Evolutionary conservation across 2,888 invertebrate genomes (phyloP), one percentile per base, ranked within the genome.

Genomic region (Pristionchus maxplancki): DNA sequence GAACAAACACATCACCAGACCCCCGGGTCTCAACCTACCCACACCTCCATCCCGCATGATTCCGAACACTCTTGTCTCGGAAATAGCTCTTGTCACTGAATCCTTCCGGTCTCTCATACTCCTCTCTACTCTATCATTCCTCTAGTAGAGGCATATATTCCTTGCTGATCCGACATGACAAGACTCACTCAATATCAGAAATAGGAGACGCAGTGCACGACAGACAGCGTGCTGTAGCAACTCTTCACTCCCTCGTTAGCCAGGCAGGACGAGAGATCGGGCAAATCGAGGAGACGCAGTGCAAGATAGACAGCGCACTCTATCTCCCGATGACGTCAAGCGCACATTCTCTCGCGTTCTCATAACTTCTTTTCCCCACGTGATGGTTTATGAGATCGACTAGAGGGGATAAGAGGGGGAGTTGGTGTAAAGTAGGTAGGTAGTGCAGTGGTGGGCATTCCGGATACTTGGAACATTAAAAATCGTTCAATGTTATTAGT

Each of bases 361-460:
- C 78, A 78, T 78, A 78, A 78, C 78, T 78, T 44, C 78, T 48
- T 40, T 11, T 24, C 78, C 78, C 48, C 78, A 48, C 78, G 78
- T 78, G 78, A 78, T 78, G 78, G 64, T 28, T 44, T n/a, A n/a
- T n/a, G 44, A 67, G 24, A 71, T 71, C 34, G 71, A 71, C 71
- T 40, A 13, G 15, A 37, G 71, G 64, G 37, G 71, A 71, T 37
- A 1, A 40, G 78, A 78, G 78, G 78, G n/a, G 78, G 78, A 44
- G 44, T 1, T 8, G 48, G 44, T 78, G 78, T 78, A 78, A 78
- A 48, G 78, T 78, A n/a, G 71, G 37, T 71, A 37, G 40, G 20
- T 67, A 67, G 34, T 28, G 31, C 31, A 34, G 31, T 31, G 1
- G 28, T 48, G 48, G n/a, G n/a, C n/a, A n/a, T n/a, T n/a, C n/a